phyloP scores from a whole-genome alignment of 2,113 vertebrate species.

The Muntiacus reevesi region DNA sequence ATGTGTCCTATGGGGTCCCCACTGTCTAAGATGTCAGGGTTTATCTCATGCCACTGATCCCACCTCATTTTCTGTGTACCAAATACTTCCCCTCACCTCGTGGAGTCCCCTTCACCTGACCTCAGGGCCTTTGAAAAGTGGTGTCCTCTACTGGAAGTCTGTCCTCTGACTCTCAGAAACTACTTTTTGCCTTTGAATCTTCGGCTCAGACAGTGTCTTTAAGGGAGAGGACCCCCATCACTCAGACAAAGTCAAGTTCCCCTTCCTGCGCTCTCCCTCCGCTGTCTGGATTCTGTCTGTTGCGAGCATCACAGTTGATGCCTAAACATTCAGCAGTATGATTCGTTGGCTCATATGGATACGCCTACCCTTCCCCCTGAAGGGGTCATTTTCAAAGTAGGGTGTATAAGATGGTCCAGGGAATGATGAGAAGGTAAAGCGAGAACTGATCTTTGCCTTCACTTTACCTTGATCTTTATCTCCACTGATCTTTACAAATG shows the following conservation, averaged over 20 bases:
- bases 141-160: neutral
- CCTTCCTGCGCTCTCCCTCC: neutral
- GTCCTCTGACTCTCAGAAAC: neutral
- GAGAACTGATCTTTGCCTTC: neutral
- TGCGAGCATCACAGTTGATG: neutral
- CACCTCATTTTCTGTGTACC: neutral
- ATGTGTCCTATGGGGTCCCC: neutral
- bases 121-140: neutral
- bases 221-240: neutral
- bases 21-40: neutral
- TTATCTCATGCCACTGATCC: neutral
- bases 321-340: neutral
- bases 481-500: neutral
- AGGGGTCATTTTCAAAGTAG: neutral
- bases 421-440: neutral
- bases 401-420: neutral
- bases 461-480: neutral
- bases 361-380: neutral
- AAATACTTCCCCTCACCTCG: rapidly evolving
- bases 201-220: neutral
- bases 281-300: neutral
- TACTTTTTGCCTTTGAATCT: neutral
- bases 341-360: neutral
- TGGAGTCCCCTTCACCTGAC: neutral
- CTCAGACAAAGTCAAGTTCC: neutral